Percentiles rank a stretch among this genome's conserved stretches.
phyloP scores from a whole-genome alignment of 2,113 vertebrate genomes.

The Geococcyx californianus region DNA sequence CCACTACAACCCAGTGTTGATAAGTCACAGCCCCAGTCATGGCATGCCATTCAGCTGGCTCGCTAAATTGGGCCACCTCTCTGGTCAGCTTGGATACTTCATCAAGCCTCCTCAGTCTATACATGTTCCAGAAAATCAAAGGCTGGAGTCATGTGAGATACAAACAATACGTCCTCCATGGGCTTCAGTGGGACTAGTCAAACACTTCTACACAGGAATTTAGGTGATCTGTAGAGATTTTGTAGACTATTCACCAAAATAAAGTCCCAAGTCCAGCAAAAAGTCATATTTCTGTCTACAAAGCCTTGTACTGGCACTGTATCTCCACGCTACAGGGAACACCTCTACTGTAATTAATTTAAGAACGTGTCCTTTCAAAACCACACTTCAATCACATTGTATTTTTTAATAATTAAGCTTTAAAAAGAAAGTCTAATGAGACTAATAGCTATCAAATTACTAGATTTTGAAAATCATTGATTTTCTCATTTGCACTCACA shows the following conservation, averaged over 20 bases:
- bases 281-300: background rate
- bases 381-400: conserved; percentile 46
- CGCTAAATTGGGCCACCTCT: too few species aligned
- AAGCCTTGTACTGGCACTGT: background rate
- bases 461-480: conserved; percentile 76
- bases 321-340: conserved; percentile 31
- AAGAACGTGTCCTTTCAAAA: conserved; percentile 62
- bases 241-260: background rate
- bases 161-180: background rate
- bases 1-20: background rate
- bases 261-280: background rate
- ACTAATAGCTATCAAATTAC: conserved; percentile 79
- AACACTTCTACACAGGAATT: background rate
- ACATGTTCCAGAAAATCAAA: background rate
- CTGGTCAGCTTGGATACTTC: background rate
- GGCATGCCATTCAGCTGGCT: background rate
- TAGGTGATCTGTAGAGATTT: background rate
- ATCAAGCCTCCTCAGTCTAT: background rate
- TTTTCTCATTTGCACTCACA: conserved; percentile 70
- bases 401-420: conserved; percentile 77
- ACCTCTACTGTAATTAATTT: conserved; percentile 67
- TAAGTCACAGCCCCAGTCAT: background rate
- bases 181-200: background rate
- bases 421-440: conserved; percentile 76
- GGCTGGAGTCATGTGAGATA: background rate